Percentiles rank a stretch among this genome's conserved stretches.
These are phyloP conservation scores for Ennomos quercinarius DNA, from an alignment of 2,888 invertebrate genomes.

Conservation along the genomic window DNA sequence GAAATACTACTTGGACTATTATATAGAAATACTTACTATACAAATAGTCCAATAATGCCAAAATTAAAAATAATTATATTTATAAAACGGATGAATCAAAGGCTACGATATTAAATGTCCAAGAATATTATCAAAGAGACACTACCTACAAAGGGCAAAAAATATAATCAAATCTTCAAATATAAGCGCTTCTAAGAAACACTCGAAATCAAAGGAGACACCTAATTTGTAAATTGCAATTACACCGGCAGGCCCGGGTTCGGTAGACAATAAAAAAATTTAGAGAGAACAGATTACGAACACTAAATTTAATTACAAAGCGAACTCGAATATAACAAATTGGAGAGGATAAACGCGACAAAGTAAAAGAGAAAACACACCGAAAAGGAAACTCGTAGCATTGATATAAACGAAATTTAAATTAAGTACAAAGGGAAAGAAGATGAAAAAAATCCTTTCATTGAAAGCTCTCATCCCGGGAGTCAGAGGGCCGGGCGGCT, in stretches of 20 bases:
- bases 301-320: slow-evolving; percentile 85
- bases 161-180: slow-evolving; percentile 66
- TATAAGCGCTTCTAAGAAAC: slow-evolving; percentile 66
- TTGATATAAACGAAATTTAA: slow-evolving; percentile 86
- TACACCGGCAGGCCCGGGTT: slow-evolving; percentile 69
- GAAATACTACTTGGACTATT: too few relatives aligned
- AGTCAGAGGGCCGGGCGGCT: slow-evolving; percentile 82
- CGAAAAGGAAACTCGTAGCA: slow-evolving; percentile 84
- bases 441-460: slow-evolving; percentile 86
- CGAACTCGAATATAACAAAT: slow-evolving; percentile 84
- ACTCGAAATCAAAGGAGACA: slow-evolving; percentile 72
- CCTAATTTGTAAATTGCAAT: slow-evolving; percentile 83
- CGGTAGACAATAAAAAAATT: slow-evolving; percentile 62
- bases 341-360: slow-evolving; percentile 85
- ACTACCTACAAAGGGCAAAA: slow-evolving; percentile 60
- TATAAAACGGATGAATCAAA: slow-evolving; percentile 29
- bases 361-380: slow-evolving; percentile 85
- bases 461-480: slow-evolving; percentile 83
- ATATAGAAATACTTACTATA: too few relatives aligned
- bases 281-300: slow-evolving; percentile 79
- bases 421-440: slow-evolving; percentile 85
- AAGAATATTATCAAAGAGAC: slow-evolving; percentile 56
- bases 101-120: slow-evolving; percentile 41
- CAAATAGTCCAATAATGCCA: slow-evolving; percentile 3
- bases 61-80: slow-evolving; percentile 56